Evolutionary conservation across 35 echinoderm and acorn worm species (phyloP), one percentile per base, ranked within the genome.

Genomic region (Heliocidaris erythrogramma): DNA sequence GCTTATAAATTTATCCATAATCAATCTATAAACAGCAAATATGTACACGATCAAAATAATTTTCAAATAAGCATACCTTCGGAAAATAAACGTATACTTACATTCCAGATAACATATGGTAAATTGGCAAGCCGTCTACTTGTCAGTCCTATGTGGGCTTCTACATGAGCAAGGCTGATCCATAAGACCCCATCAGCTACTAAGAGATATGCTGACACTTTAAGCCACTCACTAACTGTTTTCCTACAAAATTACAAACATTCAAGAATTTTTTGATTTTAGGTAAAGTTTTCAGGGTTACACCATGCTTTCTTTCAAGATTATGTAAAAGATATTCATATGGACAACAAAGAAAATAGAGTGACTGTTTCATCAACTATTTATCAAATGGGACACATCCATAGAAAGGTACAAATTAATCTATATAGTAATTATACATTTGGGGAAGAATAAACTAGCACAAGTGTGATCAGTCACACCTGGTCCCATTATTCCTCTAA

Each of bases 61-160:
- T 42, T 42, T 42, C 35, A 42, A 42, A 42, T 42, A 42, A 42
- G 35, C 35, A 42, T 42, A 42, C 35, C 35, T 42, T 42, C 3
- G 35, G 35, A 42, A 42, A 42, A 42, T 3, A 42, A 42, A 42
- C 0, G 35, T 42, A 42, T 42, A 96, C 96, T 97, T 95, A 95
- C 95, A 49, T 92, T 97, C 96, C 96, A 97, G 17, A 96, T 94
- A 59, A 97, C 92, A 49, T 95, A 97, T 7, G 96, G 49, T 13
- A 95, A 49, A 61, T 97, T 97, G 17, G 95, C 96, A 27, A 92
- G 49, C 53, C 96, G 61, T 61, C 96, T 91, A 48, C 94, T 96
- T 14, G 95, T 92, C 2, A 93, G 86, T 86, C 94, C 88, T n/a
- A 95, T 85, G 47, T 78, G 90, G 9, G 52, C 29, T n/a, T 87